These are phyloP conservation scores for Synanthedon andrenaeformis DNA, from an alignment of 2,888 invertebrate species.

Conservation along the genomic window DNA sequence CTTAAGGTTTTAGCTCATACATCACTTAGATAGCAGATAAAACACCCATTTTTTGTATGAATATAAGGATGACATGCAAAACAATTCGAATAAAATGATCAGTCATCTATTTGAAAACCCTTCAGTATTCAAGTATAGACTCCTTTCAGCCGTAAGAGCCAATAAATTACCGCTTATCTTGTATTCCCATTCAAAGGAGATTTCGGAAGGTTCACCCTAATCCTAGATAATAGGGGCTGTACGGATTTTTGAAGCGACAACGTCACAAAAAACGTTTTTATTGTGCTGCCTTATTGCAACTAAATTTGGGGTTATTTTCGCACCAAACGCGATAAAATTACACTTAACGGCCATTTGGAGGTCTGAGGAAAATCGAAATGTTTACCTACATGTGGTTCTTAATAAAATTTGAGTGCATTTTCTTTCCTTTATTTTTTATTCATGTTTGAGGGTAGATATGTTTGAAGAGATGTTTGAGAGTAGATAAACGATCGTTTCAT, in stretches of 20 bases:
- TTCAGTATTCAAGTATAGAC: not conserved
- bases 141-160: conserved; percentile 4
- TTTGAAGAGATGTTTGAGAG: no score
- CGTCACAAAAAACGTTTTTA: conserved; percentile 8
- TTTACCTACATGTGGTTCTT: no score
- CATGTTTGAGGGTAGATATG: no score
- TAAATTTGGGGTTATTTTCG: not conserved
- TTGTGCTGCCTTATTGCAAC: conserved; percentile 3
- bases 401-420: no score
- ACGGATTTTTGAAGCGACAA: conserved; percentile 15
- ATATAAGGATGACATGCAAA: not conserved
- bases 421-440: no score
- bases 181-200: conserved; percentile 28
- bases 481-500: no score
- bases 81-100: not conserved
- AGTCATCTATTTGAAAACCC: conserved; percentile 2
- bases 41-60: not conserved
- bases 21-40: no score
- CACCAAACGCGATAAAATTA: not conserved
- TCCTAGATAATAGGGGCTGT: conserved; percentile 23
- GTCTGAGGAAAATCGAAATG: not conserved
- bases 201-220: conserved; percentile 21
- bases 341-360: not conserved
- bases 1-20: no score
- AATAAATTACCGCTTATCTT: conserved; percentile 28